Percentiles rank a stretch among this genome's conserved stretches.
Evolutionary conservation across 2,113 vertebrate species (phyloP).

Genomic region (Solea solea): DNA sequence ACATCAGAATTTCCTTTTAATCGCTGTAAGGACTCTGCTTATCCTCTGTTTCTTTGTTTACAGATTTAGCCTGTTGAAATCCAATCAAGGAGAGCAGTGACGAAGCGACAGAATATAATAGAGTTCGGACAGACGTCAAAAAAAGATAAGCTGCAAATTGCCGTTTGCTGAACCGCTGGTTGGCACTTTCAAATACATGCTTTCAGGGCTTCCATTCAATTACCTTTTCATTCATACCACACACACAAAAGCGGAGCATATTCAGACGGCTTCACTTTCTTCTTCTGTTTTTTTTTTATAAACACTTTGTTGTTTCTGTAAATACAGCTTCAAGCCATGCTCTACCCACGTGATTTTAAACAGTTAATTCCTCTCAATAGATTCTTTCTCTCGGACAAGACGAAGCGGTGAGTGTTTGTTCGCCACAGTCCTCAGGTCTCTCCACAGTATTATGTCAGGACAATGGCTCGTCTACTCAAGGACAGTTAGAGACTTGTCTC

Average conservation of each 20-base stretch:
- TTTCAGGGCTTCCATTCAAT: constrained; percentile 5
- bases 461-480: too few relatives aligned
- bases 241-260: background rate
- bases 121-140: background rate
- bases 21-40: background rate
- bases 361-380: too few relatives aligned
- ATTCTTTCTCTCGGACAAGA: too few relatives aligned
- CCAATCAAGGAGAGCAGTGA: constrained; percentile 5
- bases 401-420: too few relatives aligned
- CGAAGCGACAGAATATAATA: background rate
- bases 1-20: constrained; percentile 13
- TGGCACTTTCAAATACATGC: background rate
- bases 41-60: background rate
- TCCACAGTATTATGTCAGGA: too few relatives aligned
- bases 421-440: too few relatives aligned
- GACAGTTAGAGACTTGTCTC: too few relatives aligned
- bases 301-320: background rate
- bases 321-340: too few relatives aligned
- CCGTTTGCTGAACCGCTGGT: background rate
- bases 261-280: background rate
- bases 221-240: background rate
- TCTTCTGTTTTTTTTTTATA: background rate
- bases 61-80: background rate
- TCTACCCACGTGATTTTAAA: too few relatives aligned
- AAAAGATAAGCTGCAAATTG: background rate